A percentile compares a stretch with the other conserved stretches of the same genome.
Evolutionary conservation across 2,113 vertebrate species (phyloP).

Genomic region (Pampusana beccarii): DNA sequence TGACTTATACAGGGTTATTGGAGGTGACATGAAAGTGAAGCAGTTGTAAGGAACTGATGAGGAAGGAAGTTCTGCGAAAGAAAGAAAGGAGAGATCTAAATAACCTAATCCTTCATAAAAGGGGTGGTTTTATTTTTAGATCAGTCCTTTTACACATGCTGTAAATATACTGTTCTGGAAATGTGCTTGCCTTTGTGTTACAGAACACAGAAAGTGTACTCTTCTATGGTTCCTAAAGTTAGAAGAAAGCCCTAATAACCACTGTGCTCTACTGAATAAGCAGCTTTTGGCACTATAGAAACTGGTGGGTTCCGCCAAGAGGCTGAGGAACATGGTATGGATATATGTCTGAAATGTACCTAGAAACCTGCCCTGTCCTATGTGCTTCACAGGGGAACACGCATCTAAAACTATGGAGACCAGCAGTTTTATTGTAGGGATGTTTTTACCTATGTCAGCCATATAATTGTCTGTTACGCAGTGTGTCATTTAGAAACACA

Average conservation of each 20-base stretch:
- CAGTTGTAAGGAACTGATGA: neutral
- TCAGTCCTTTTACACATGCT: neutral
- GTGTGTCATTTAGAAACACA: neutral
- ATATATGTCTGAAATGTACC: neutral
- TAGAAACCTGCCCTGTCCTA: neutral
- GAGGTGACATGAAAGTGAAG: neutral
- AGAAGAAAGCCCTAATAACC: neutral
- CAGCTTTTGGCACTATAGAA: neutral
- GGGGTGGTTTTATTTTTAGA: conserved; percentile 1
- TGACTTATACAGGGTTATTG: neutral
- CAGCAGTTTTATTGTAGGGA: neutral
- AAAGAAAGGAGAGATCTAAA: neutral
- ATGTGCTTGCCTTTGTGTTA: neutral
- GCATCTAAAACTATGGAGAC: neutral
- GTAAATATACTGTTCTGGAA: neutral
- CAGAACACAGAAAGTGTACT: neutral
- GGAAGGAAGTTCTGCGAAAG: conserved; percentile 4
- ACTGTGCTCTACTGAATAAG: neutral
- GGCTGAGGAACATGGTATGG: neutral
- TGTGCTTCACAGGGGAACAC: neutral
- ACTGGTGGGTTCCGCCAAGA: neutral
- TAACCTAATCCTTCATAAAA: neutral
- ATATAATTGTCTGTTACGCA: neutral
- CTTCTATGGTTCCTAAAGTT: neutral
- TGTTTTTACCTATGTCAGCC: neutral